These are phyloP conservation scores for Eucera pruinosa DNA, from an alignment of 2,888 invertebrate genomes.

Conservation along the genomic window DNA sequence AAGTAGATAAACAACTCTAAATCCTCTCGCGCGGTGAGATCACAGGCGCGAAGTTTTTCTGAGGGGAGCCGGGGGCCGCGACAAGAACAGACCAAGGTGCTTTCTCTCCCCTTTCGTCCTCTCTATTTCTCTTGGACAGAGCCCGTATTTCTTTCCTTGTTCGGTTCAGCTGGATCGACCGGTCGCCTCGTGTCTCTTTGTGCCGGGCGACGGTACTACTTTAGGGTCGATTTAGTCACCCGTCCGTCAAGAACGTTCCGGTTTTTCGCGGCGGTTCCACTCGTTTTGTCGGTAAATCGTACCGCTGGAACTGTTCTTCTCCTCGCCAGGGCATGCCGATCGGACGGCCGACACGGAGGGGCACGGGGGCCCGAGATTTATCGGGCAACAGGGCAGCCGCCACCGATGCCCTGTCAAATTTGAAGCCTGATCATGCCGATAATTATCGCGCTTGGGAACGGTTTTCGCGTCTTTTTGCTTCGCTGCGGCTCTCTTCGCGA, in stretches of 20 bases:
- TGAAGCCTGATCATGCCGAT: slow-evolving; percentile 16
- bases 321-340: slow-evolving; percentile 48
- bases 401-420: slow-evolving; percentile 46
- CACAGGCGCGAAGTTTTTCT: slow-evolving; percentile 79
- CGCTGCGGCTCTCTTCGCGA: too few species aligned
- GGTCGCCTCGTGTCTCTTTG: slow-evolving; percentile 49
- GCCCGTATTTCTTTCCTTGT: slow-evolving; percentile 35
- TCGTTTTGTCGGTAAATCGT: slow-evolving; percentile 60
- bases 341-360: slow-evolving; percentile 35
- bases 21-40: slow-evolving; percentile 79
- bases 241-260: slow-evolving; percentile 74
- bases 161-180: slow-evolving; percentile 35
- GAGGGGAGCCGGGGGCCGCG: slow-evolving; percentile 32
- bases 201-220: slow-evolving; percentile 76
- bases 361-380: slow-evolving; percentile 37
- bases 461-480: not conserved
- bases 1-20: slow-evolving; percentile 82
- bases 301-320: slow-evolving; percentile 46
- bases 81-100: slow-evolving; percentile 61
- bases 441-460: slow-evolving; percentile 37
- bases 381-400: slow-evolving; percentile 31
- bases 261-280: slow-evolving; percentile 65
- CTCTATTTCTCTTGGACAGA: not conserved
- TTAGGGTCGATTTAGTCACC: slow-evolving; percentile 81
- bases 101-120: slow-evolving; percentile 6